phyloP scores from a whole-genome alignment of 92 coral and sea anemone species.

The Anthopleura xanthogrammica region DNA sequence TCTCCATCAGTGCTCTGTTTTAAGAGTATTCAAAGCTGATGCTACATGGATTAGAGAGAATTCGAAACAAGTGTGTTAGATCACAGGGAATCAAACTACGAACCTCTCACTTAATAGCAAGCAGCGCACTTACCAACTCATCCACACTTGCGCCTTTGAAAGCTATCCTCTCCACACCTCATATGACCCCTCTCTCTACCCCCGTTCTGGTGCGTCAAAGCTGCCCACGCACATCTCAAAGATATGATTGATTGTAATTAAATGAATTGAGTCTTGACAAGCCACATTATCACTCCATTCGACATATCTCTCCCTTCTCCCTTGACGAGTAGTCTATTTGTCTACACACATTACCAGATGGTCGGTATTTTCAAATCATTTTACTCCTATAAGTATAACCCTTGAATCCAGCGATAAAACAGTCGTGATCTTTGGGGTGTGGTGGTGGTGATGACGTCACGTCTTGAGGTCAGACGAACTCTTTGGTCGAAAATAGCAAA shows the following conservation, averaged over 20 bases:
- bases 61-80: no score
- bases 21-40: no score
- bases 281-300: neutral
- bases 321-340: conserved; percentile 1
- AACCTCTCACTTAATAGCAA: no score
- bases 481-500: neutral
- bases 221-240: neutral
- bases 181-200: no score
- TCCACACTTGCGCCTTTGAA: no score
- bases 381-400: neutral
- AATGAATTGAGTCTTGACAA: neutral
- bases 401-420: neutral
- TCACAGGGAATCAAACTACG: no score
- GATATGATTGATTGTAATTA: neutral
- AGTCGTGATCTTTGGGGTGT: neutral
- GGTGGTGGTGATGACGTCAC: neutral
- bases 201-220: no score
- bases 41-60: no score
- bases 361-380: neutral
- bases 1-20: no score
- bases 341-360: neutral
- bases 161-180: no score
- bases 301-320: neutral
- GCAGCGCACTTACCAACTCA: no score
- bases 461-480: neutral